These are phyloP conservation scores for Crossocerus cetratus DNA, from an alignment of 2,888 invertebrate species.

Conservation along the genomic window DNA sequence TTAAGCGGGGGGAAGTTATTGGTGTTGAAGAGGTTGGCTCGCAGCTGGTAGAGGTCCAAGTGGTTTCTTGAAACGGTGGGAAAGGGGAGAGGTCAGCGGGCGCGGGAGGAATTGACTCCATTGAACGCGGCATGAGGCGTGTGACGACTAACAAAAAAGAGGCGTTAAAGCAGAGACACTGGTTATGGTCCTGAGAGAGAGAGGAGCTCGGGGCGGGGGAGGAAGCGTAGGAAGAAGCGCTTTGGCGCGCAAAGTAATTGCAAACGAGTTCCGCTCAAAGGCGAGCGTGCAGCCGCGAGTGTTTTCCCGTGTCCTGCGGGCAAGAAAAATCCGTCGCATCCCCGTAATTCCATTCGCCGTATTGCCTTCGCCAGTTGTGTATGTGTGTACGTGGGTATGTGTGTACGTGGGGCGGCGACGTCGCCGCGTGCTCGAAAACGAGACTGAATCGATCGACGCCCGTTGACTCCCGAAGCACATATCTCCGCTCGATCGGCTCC, in stretches of 20 bases:
- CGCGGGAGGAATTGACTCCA: too few relatives aligned
- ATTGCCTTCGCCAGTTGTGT: not conserved
- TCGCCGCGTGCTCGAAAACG: slow-evolving; percentile 14
- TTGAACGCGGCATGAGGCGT: too few relatives aligned
- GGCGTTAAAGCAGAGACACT: slow-evolving; percentile 6
- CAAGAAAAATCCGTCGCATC: not conserved
- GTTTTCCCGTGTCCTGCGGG: not conserved
- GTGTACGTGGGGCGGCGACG: slow-evolving; percentile 7
- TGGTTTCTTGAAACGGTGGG: too few relatives aligned
- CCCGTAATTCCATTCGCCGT: slow-evolving; percentile 1
- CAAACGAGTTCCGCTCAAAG: slow-evolving; percentile 12
- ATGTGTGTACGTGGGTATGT: slow-evolving; percentile 13
- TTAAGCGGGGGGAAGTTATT: too few relatives aligned
- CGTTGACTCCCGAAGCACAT: slow-evolving; percentile 26
- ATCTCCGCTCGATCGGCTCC: slow-evolving; percentile 29
- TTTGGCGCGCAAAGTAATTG: slow-evolving; percentile 15
- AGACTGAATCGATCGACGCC: slow-evolving; percentile 29
- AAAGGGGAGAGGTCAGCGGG: too few relatives aligned
- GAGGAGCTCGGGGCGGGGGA: not conserved
- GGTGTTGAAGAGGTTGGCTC: too few relatives aligned
- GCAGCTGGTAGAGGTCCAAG: too few relatives aligned
- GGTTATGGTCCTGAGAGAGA: slow-evolving; percentile 14
- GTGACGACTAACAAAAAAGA: too few relatives aligned
- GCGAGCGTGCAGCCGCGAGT: not conserved
- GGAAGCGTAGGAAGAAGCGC: slow-evolving; percentile 5